Evolutionary conservation across 1,140 invertebrate genomes (phyloP), one percentile per base, ranked within the genome.

Genomic region (Neotoxoptera formosana): DNA sequence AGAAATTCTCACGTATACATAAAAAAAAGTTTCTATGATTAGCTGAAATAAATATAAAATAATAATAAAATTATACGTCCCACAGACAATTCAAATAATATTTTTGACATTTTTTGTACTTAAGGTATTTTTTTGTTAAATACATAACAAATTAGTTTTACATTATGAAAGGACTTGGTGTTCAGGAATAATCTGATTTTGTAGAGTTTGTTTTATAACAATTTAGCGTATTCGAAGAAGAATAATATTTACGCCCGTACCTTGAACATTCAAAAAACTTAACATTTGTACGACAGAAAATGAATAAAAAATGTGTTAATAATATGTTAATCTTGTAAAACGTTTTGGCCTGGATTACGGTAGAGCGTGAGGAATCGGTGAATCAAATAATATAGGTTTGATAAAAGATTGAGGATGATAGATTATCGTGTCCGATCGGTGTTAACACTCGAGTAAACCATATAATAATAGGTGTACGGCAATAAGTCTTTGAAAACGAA

Each of bases 401-500:
- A 34, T 48, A 47, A 48, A 30, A 30, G 34, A 48, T 87, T 1
- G 25, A 41, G 47, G 30, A 88, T 47, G 84, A 87, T 45, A 48
- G 45, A 47, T 47, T 11, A 48, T 87, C 30, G 84, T 47, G 30
- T 47, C 45, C 41, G 45, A 86, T 45, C 45, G 1, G 23, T 84
- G 83, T 84, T 76, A 76, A 47, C 45, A 87, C 45, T 87, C 45
- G 84, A 87, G 45, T 47, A 87, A 87, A 87, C 47, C 25, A 47
- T 84, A 41, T 36, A 84, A 86, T 87, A 48, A 87, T 84, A 45
- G 21, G n/a, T 20, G 41, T n/a, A 76, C 6, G 30, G n/a, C 30
- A 34, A 67, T 30, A 9, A 7, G 81, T 84, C n/a, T 84, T 45
- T 6, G 9, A 45, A n/a, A 87, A 87, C 25, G 9, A 86, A 86